phyloP scores from a whole-genome alignment of 2,113 vertebrate species.

The Vidua macroura region DNA sequence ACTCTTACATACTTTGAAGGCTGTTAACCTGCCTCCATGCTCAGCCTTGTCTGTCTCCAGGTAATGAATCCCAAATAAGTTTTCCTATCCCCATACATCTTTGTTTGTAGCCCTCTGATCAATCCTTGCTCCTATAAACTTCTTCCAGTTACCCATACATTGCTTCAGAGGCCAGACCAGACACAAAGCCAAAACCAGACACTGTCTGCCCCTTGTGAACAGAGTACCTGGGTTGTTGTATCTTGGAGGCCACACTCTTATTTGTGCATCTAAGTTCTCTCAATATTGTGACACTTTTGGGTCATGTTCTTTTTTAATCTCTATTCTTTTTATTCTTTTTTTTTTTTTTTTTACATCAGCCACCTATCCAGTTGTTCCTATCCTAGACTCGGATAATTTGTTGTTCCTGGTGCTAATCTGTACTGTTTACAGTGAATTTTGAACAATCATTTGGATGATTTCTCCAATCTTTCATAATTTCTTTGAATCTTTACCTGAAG shows the following conservation, averaged over 20 bases:
- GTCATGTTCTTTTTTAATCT: neutral
- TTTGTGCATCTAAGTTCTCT: neutral
- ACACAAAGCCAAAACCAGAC: neutral
- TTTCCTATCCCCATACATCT: neutral
- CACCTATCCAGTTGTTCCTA: neutral
- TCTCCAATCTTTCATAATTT: neutral
- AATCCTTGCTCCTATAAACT: neutral
- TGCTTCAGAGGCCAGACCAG: neutral
- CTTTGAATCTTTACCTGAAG: neutral
- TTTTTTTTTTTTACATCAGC: neutral
- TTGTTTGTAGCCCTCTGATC: neutral
- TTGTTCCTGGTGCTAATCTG: neutral
- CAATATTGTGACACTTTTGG: neutral
- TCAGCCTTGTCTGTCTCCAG: neutral
- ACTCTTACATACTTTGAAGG: neutral
- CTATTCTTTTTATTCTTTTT: neutral
- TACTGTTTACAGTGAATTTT: neutral
- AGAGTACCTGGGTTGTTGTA: neutral
- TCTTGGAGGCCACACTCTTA: neutral
- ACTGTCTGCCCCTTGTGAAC: neutral
- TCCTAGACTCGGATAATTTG: neutral
- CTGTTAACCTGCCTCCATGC: neutral
- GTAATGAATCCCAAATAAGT: neutral
- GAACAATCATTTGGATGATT: neutral
- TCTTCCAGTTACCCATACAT: neutral